Conservation (phyloP, 1,140 invertebrate genomes). For the Stegodyphus mimosarum region DNA sequence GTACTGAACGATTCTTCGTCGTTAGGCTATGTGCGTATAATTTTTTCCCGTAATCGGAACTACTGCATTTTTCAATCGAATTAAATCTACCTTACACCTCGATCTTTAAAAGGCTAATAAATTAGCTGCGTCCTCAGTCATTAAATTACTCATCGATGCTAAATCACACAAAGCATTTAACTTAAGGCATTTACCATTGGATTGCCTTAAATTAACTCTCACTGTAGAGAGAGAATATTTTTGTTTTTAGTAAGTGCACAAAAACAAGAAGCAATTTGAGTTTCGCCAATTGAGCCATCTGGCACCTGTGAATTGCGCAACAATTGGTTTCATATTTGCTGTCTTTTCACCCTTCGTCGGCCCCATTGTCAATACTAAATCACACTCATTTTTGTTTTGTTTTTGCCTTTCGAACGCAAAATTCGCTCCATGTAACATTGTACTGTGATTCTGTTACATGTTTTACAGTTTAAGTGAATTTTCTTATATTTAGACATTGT, state of each 20-base stretch:
- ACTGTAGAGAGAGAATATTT: conserved; percentile 11
- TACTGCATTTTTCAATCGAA: not conserved
- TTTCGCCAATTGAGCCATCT: conserved; percentile 1
- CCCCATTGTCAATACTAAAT: not conserved
- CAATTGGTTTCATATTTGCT: too few relatives aligned
- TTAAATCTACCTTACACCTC: conserved; percentile 4
- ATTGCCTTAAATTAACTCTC: not conserved
- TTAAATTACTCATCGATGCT: not conserved
- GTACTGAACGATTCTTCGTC: conserved; percentile 26
- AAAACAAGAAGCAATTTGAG: not conserved
- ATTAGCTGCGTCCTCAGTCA: not conserved
- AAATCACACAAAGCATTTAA: not conserved
- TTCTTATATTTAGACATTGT: too few relatives aligned
- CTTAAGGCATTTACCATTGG: too few relatives aligned
- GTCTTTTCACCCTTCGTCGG: not conserved
- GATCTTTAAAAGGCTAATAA: conserved; percentile 47
- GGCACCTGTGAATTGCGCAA: conserved; percentile 11
- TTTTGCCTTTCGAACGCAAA: not conserved
- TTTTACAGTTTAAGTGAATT: conserved; percentile 1
- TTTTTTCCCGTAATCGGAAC: not conserved
- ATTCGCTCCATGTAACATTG: conserved; percentile 1
- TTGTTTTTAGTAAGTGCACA: conserved; percentile 5
- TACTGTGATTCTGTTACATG: conserved; percentile 4
- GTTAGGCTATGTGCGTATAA: conserved; percentile 10
- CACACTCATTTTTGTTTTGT: conserved; percentile 9